Evolutionary conservation across 2,797 vertebrate species (phyloP).

Genomic region (Ambastaia sidthimunki): DNA sequence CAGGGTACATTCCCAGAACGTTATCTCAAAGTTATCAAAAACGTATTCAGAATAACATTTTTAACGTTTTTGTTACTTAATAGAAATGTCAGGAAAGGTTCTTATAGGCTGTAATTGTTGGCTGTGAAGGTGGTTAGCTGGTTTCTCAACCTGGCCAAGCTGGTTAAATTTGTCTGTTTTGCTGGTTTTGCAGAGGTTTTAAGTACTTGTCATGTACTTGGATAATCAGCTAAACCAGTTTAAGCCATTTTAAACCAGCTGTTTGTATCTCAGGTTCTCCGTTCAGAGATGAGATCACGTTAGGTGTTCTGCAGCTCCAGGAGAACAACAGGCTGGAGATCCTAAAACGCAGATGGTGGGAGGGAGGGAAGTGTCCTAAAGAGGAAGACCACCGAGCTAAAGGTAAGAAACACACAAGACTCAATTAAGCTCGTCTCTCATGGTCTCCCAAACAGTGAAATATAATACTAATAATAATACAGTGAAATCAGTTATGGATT

Average conservation of each 20-base stretch:
- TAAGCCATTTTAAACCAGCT: no score
- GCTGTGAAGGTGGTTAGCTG: neutral
- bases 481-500: no score
- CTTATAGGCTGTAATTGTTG: no score
- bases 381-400: slow-evolving; percentile 92
- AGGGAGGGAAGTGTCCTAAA: slow-evolving; percentile 88
- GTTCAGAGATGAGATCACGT: slow-evolving; percentile 89
- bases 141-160: neutral
- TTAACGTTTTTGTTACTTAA: no score
- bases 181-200: neutral
- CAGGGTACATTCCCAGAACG: no score
- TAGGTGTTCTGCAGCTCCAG: slow-evolving; percentile 91
- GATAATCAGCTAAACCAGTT: no score
- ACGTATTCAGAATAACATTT: no score
- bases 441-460: neutral
- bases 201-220: neutral
- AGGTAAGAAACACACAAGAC: slow-evolving; percentile 74
- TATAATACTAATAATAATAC: no score
- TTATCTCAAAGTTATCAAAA: no score
- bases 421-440: neutral
- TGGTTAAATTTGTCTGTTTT: neutral
- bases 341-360: slow-evolving; percentile 93
- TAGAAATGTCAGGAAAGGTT: no score
- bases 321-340: slow-evolving; percentile 93
- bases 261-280: slow-evolving; percentile 80